A percentile compares a stretch with the other conserved stretches of the same genome.
These are phyloP conservation scores for Drosophila villosipedis DNA, from an alignment of 2,888 invertebrate genomes.

Conservation along the genomic window DNA sequence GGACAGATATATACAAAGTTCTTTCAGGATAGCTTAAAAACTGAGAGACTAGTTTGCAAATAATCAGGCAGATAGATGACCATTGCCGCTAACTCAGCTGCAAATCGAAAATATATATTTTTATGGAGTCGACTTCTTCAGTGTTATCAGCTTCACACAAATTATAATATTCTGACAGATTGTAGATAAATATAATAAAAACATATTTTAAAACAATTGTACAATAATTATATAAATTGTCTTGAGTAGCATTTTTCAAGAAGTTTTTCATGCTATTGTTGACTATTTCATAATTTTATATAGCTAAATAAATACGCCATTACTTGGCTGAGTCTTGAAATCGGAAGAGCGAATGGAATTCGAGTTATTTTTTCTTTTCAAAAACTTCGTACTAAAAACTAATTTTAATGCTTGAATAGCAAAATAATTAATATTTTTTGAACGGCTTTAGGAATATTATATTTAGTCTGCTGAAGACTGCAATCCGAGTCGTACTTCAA, in stretches of 20 bases:
- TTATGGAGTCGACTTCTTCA: too few species aligned
- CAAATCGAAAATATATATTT: too few species aligned
- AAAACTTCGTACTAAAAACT: background rate
- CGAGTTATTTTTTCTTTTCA: background rate
- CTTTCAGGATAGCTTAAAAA: background rate
- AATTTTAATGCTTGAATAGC: background rate
- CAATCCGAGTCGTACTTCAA: background rate
- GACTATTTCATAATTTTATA: too few species aligned
- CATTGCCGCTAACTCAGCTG: too few species aligned
- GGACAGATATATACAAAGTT: background rate
- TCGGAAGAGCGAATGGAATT: background rate
- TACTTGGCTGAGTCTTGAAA: background rate
- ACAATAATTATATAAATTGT: background rate
- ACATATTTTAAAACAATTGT: too few species aligned
- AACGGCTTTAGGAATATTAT: background rate
- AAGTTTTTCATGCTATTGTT: background rate
- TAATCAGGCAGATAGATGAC: too few species aligned
- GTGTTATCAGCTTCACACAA: too few species aligned
- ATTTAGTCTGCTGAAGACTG: background rate
- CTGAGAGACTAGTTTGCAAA: background rate
- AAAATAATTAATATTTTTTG: background rate
- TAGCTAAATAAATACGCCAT: too few species aligned
- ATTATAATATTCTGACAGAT: too few species aligned
- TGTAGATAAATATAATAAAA: too few species aligned
- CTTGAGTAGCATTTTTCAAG: background rate